phyloP scores from a whole-genome alignment of 2,888 invertebrate genomes.

The Cinara cedri region DNA sequence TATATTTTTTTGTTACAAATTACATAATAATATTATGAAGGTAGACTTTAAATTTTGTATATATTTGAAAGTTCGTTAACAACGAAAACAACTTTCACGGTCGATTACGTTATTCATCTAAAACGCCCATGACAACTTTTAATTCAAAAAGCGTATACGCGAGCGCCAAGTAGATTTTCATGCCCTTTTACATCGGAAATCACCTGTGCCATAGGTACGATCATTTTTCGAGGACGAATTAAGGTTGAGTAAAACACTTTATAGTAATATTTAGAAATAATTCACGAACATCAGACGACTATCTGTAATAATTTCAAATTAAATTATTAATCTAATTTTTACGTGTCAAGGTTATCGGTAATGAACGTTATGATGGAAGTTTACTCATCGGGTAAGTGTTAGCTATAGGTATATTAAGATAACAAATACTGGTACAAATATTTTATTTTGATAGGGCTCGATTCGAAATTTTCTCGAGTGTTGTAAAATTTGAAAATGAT shows the following conservation, averaged over 20 bases:
- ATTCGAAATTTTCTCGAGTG: too few species aligned
- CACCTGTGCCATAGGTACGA: slow-evolving; percentile 10
- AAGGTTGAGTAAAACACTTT: neutral
- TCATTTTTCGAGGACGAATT: slow-evolving; percentile 30
- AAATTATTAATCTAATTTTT: neutral
- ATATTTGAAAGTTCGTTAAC: neutral
- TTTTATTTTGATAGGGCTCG: too few species aligned
- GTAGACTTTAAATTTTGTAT: neutral
- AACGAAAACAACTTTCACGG: neutral
- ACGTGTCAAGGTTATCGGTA: neutral
- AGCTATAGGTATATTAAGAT: too few species aligned
- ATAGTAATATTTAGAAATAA: slow-evolving; percentile 15
- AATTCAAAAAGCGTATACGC: neutral
- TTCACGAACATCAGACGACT: neutral
- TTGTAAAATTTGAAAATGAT: too few species aligned
- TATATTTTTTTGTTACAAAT: neutral
- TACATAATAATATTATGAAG: neutral
- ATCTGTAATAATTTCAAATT: neutral
- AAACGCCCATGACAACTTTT: slow-evolving; percentile 20
- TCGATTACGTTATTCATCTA: neutral
- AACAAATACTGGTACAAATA: too few species aligned
- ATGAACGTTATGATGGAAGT: neutral
- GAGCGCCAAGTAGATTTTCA: neutral
- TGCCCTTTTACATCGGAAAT: slow-evolving; percentile 20
- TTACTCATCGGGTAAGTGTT: too few species aligned